Percentiles rank a stretch among this genome's conserved stretches.
Conservation (phyloP, 2,888 invertebrate genomes). For the Pyrochroa serraticornis region DNA sequence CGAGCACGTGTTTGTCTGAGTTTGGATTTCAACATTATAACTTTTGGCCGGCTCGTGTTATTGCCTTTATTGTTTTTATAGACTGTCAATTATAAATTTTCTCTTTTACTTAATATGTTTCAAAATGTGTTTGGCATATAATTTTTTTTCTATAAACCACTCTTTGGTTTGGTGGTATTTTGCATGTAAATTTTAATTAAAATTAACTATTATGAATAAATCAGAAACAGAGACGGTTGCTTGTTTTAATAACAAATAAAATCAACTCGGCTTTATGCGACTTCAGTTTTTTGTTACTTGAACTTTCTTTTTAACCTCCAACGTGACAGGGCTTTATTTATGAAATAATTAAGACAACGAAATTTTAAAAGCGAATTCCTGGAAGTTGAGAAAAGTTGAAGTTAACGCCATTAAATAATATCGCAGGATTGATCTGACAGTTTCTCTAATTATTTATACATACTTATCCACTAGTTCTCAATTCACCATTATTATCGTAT, state of each 20-base stretch:
- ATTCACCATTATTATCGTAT: constrained; percentile 3
- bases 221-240: neutral
- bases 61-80: neutral
- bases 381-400: constrained; percentile 21
- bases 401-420: constrained; percentile 20
- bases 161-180: constrained; percentile 14
- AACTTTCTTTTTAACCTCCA: constrained; percentile 10
- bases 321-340: constrained; percentile 24
- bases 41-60: neutral
- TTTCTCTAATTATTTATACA: constrained; percentile 18
- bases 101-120: constrained; percentile 7
- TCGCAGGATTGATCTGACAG: constrained; percentile 19
- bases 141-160: constrained; percentile 5
- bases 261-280: neutral
- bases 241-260: neutral
- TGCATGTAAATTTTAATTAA: constrained; percentile 12
- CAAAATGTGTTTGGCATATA: constrained; percentile 5
- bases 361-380: constrained; percentile 18
- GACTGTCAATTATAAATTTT: constrained; percentile 6
- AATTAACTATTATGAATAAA: constrained; percentile 7
- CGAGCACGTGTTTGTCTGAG: constrained; percentile 7
- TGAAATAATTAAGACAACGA: constrained; percentile 21
- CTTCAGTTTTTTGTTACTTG: constrained; percentile 5
- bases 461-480: constrained; percentile 7
- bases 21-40: constrained; percentile 3